phyloP scores from a whole-genome alignment of 1,140 invertebrate genomes.

The Manduca sexta region DNA sequence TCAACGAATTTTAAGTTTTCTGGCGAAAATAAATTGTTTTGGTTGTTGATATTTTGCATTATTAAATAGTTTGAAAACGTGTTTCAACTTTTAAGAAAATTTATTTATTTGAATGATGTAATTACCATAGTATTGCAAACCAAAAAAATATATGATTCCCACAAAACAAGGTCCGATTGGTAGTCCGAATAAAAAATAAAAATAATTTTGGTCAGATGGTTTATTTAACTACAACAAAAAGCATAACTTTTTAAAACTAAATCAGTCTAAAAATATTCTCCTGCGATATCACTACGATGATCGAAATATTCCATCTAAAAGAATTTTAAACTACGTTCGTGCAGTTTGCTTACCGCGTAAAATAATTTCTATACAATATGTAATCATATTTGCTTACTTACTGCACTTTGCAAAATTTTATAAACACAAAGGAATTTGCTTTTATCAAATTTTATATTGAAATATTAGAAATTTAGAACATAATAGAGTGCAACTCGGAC shows the following conservation, averaged over 20 bases:
- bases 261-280: slow-evolving; percentile 72
- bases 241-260: slow-evolving; percentile 70
- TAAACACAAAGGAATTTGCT: too few relatives aligned
- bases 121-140: too few relatives aligned
- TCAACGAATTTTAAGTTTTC: slow-evolving; percentile 28
- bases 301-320: slow-evolving; percentile 60
- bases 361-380: slow-evolving; percentile 5
- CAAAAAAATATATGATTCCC: too few relatives aligned
- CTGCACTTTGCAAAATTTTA: too few relatives aligned
- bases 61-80: not conserved
- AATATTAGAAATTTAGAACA: too few relatives aligned
- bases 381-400: slow-evolving; percentile 2
- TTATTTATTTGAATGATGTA: too few relatives aligned
- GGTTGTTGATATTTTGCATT: slow-evolving; percentile 20
- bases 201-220: slow-evolving; percentile 49
- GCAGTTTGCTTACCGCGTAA: slow-evolving; percentile 21
- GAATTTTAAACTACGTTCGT: slow-evolving; percentile 38
- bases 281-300: slow-evolving; percentile 49
- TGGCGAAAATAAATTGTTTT: slow-evolving; percentile 21
- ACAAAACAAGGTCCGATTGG: too few relatives aligned
- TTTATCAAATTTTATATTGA: too few relatives aligned
- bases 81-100: not conserved
- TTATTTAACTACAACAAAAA: slow-evolving; percentile 72
- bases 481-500: too few relatives aligned
- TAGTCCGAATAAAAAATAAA: slow-evolving; percentile 24